Conservation (phyloP, 2,888 invertebrate species). For the Brachyopa scutellaris region DNA sequence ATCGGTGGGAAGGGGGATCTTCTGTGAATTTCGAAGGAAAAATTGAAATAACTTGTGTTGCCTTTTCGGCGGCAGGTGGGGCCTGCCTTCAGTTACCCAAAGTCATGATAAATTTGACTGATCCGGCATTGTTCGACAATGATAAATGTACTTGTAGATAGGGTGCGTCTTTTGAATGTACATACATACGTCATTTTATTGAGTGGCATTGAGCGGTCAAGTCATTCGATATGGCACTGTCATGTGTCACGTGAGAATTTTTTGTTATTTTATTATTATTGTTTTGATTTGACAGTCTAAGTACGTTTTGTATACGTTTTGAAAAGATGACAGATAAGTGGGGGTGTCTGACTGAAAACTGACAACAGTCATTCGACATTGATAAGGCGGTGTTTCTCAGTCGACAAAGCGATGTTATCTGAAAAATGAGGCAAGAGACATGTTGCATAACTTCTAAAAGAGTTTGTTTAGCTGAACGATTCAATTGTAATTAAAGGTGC, state of each 20-base stretch:
- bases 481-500: not conserved
- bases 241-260: constrained; percentile 30
- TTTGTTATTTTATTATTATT: constrained; percentile 25
- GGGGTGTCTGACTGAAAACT: not conserved
- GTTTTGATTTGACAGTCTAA: no score
- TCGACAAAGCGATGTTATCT: no score
- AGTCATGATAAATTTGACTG: constrained; percentile 18
- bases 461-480: not conserved
- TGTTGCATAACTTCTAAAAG: not conserved
- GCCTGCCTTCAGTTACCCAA: not conserved
- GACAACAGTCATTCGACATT: constrained; percentile 20
- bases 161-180: constrained; percentile 43
- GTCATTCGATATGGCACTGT: constrained; percentile 29
- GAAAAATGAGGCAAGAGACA: constrained; percentile 9
- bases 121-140: constrained; percentile 21
- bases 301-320: no score
- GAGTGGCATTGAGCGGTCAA: constrained; percentile 57
- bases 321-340: constrained; percentile 33
- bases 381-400: constrained; percentile 2
- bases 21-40: constrained; percentile 2
- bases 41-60: not conserved
- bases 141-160: constrained; percentile 31
- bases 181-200: constrained; percentile 28
- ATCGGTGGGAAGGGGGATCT: constrained; percentile 13
- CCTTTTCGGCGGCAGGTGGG: constrained; percentile 1